Evolutionary conservation across 2,797 vertebrate species (phyloP).

Genomic region (Alosa sapidissima): DNA sequence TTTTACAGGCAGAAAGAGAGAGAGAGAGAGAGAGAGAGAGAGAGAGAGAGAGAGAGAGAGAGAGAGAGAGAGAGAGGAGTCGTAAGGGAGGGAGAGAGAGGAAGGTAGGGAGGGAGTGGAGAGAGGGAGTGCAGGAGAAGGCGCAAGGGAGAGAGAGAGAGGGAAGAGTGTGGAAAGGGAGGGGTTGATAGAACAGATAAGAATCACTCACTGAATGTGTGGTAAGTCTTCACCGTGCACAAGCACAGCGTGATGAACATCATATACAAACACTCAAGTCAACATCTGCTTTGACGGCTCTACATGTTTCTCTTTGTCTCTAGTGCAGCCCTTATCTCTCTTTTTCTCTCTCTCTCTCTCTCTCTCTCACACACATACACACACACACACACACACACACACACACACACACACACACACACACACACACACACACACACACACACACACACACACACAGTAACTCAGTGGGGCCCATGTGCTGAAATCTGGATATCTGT

Average conservation of each 20-base stretch:
- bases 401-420: conserved; percentile 7
- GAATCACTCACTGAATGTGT: neutral
- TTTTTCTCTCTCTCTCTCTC: neutral
- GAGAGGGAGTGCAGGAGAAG: neutral
- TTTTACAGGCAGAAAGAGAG: neutral
- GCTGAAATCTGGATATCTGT: neutral
- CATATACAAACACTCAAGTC: conserved; percentile 6
- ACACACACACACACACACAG: conserved; percentile 2
- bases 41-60: neutral
- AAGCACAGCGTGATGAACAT: neutral
- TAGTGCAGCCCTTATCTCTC: neutral
- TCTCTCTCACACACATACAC: neutral
- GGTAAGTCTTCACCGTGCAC: neutral
- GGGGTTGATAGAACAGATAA: neutral
- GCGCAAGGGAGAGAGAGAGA: neutral
- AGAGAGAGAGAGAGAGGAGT: neutral
- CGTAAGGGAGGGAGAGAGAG: neutral
- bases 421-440: conserved; percentile 12
- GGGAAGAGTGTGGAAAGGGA: neutral
- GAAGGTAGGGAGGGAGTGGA: neutral
- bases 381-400: too few species aligned
- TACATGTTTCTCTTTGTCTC: neutral
- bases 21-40: neutral
- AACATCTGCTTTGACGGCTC: neutral
- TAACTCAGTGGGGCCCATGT: neutral